Conservation (phyloP, 2,113 vertebrate species). For the Rhea pennata region DNA sequence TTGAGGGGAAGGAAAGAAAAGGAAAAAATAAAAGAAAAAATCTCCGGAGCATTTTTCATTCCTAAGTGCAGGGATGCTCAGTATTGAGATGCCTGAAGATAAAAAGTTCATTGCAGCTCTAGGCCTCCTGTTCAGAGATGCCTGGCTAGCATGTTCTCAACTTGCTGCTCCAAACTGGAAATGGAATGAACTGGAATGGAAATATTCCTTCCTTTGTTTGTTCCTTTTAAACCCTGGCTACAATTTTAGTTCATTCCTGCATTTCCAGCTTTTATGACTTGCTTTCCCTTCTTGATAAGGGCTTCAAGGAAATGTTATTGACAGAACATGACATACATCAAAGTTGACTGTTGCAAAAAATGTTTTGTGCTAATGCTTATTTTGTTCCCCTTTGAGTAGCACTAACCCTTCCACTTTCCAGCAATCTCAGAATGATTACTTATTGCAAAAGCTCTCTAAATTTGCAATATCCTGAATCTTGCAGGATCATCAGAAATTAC, state of each 20-base stretch:
- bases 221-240: slow-evolving; percentile 25
- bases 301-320: slow-evolving; percentile 25
- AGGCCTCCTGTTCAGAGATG: neutral
- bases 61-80: neutral
- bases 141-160: slow-evolving; percentile 5
- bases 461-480: neutral
- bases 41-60: neutral
- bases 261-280: slow-evolving; percentile 31
- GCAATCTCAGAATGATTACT: slow-evolving; percentile 4
- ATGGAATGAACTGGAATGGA: slow-evolving; percentile 26
- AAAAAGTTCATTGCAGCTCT: slow-evolving; percentile 19
- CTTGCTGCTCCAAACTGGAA: neutral
- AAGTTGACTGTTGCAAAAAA: neutral
- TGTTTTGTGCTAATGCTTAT: slow-evolving; percentile 45
- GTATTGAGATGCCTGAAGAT: neutral
- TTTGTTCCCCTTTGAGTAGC: slow-evolving; percentile 38
- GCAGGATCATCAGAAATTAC: neutral
- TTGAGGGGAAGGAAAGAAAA: neutral
- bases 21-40: neutral
- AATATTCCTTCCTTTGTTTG: slow-evolving; percentile 23
- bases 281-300: neutral
- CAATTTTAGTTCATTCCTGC: slow-evolving; percentile 17
- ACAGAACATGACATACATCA: slow-evolving; percentile 14
- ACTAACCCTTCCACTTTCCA: slow-evolving; percentile 16
- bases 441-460: neutral